Evolutionary conservation across 2,888 invertebrate genomes (phyloP).

Genomic region (Drosophila demipolita): DNA sequence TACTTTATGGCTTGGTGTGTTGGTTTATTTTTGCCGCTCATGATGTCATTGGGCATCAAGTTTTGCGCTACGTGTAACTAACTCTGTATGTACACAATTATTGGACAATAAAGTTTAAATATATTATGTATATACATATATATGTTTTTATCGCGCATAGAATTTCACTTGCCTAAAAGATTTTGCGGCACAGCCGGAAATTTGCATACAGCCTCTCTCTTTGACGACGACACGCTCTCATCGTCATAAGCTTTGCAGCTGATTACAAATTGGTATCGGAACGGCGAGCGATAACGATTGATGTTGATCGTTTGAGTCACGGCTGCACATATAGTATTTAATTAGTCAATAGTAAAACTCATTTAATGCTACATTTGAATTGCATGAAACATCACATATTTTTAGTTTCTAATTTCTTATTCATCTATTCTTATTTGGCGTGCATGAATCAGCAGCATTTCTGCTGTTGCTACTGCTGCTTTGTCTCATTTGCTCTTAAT

Average conservation of each 20-base stretch:
- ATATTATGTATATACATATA: conserved; percentile 12
- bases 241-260: conserved; percentile 13
- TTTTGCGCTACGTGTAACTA: conserved; percentile 25
- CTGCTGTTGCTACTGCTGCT: conserved; percentile 22
- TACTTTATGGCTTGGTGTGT: conserved; percentile 28
- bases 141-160: conserved; percentile 6
- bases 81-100: conserved; percentile 26
- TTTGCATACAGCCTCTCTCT: conserved; percentile 23
- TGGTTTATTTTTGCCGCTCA: conserved; percentile 36
- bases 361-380: conserved; percentile 10
- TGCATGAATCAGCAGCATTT: conserved; percentile 63
- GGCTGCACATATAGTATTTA: conserved; percentile 17
- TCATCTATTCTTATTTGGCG: conserved; percentile 23
- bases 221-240: neutral
- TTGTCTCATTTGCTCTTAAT: conserved; percentile 51
- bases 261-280: conserved; percentile 29
- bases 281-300: conserved; percentile 28
- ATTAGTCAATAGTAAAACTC: conserved; percentile 24
- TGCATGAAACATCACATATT: conserved; percentile 11
- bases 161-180: conserved; percentile 38
- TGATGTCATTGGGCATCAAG: conserved; percentile 54
- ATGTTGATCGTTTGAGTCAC: conserved; percentile 35
- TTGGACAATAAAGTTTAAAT: conserved; percentile 34
- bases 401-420: conserved; percentile 24
- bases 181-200: conserved; percentile 9